These are phyloP conservation scores for Flexamia atlantica DNA, from an alignment of 2,888 invertebrate genomes.

Conservation along the genomic window DNA sequence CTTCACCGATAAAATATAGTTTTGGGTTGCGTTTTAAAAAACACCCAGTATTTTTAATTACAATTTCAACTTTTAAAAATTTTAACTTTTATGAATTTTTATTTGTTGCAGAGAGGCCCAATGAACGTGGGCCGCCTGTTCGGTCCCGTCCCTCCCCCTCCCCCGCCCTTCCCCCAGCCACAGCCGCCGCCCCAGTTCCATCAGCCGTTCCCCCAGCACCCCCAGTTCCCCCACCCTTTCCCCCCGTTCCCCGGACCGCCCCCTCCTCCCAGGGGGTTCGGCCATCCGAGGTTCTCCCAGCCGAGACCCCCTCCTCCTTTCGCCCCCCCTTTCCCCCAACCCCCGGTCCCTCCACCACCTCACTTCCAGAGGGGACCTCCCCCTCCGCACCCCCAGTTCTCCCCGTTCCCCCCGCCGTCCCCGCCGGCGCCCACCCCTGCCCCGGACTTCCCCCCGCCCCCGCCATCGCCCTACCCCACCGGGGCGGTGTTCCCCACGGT, in stretches of 20 bases:
- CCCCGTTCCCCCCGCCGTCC: not conserved
- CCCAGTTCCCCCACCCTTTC: conserved; percentile 41
- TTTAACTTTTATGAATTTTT: not conserved
- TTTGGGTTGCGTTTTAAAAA: too few relatives aligned
- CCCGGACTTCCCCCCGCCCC: not conserved
- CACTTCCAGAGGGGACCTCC: not conserved
- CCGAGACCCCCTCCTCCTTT: not conserved
- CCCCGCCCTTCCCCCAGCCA: conserved; percentile 22
- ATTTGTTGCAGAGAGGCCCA: conserved; percentile 37
- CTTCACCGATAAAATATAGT: too few relatives aligned
- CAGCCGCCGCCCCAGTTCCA: conserved; percentile 11
- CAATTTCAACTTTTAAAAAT: too few relatives aligned
- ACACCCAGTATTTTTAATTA: too few relatives aligned
- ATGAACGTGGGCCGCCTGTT: conserved; percentile 14
- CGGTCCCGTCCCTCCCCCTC: conserved; percentile 7
- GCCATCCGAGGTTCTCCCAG: not conserved
- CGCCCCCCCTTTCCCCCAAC: not conserved
- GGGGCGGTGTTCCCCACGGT: conserved; percentile 3
- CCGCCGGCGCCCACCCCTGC: not conserved
- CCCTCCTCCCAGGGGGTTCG: conserved; percentile 3
- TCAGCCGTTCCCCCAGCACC: conserved; percentile 11
- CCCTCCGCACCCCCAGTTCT: not conserved
- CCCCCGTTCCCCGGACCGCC: not conserved
- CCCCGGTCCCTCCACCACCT: conserved; percentile 33
- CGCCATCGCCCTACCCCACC: not conserved